Base-by-base conservation (phyloP, 2,888 invertebrate genomes). In the Diarsia dahlii region DNA sequence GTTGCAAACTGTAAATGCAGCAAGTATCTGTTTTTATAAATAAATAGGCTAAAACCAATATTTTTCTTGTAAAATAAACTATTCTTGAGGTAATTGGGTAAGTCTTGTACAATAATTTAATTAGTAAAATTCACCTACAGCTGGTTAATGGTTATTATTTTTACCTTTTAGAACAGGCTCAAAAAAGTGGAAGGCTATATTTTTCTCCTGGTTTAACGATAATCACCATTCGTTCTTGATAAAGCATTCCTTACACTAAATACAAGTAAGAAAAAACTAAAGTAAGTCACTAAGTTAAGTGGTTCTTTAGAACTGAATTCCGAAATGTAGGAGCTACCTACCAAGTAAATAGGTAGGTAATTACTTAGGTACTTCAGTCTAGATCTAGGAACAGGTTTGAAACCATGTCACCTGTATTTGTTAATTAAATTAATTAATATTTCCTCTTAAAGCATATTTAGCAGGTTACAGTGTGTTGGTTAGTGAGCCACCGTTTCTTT, bases 391-490 rank as follows among this genome's bases (percentile, higher is more conserved):
- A 52, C 50, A 34, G 23, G 56, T 74, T 62, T 52, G 4, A 71
- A 62, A n/a, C 28, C 48, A 48, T 60, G 18, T 76, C 84, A 76
- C 62, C 84, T 72, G 69, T 67, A 81, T 76, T 64, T 62, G 18
- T 50, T 85, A 77, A 81, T 82, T 77, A 77, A 76, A 64, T 71
- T 84, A 76, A 81, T 77, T 76, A 56, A n/a, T 60, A 56, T 67
- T 63, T 76, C 66, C 23, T 34, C 4, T 46, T 70, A 66, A 34
- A 74, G 4, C 12, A 56, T 50, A 62, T 72, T 72, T n/a, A 46
- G 10, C 15, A 2, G 20, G 20, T 50, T n/a, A n/a, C n/a, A n/a
- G n/a, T 58, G 23, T 52, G 46, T 48, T 50, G 20, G 20, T 50
- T 2, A 28, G 23, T 65, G 23, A 77, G 48, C 28, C 20, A 54